These are phyloP conservation scores for Pardosa pseudoannulata DNA, from an alignment of 2,888 invertebrate species.

Conservation along the genomic window DNA sequence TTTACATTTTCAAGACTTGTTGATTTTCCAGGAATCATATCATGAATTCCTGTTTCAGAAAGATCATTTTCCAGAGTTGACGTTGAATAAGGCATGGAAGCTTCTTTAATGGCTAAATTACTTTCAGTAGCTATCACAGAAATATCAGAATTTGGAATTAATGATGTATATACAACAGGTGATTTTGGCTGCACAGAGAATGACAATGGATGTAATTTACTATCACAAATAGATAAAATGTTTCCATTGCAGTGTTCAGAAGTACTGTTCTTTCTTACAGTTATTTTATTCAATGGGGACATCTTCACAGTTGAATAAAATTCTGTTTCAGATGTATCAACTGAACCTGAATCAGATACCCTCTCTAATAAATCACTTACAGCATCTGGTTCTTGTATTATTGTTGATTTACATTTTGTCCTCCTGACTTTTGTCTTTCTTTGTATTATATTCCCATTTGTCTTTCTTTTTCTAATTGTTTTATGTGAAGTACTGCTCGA, in stretches of 20 bases:
- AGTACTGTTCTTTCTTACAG: not conserved
- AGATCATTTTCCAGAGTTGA: not conserved
- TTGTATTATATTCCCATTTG: no score
- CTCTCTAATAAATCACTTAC: not conserved
- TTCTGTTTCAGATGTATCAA: not conserved
- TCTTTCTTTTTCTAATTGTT: no score
- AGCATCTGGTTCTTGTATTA: no score
- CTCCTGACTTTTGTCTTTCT: no score
- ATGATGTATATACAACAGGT: no score
- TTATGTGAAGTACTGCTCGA: no score
- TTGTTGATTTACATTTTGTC: no score
- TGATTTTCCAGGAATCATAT: not conserved
- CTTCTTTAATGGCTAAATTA: not conserved
- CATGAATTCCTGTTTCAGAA: not conserved
- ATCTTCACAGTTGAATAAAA: not conserved
- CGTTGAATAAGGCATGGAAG: not conserved
- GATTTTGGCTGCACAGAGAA: no score
- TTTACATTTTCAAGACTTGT: not conserved
- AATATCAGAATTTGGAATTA: no score
- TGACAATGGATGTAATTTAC: no score
- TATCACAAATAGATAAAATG: not conserved
- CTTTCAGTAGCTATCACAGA: not conserved
- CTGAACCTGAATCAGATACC: not conserved
- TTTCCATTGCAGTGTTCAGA: not conserved
- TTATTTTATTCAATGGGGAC: not conserved